Conservation (phyloP, 2,888 invertebrate species). For the Diaphora mendica region DNA sequence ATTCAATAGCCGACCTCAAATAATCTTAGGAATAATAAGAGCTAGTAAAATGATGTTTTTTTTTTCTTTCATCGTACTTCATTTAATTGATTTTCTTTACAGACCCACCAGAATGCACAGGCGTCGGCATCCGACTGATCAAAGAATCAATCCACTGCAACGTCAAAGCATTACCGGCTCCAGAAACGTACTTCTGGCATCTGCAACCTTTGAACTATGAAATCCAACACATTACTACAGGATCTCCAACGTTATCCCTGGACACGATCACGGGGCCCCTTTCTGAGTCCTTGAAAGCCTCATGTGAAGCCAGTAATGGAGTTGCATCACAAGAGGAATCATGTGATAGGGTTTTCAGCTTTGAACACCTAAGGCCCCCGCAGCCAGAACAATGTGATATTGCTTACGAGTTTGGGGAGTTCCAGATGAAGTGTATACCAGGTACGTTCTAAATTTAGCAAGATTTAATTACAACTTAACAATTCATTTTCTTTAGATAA, state of each 20-base stretch:
- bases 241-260: slow-evolving; percentile 72
- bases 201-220: slow-evolving; percentile 73
- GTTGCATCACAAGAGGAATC: slow-evolving; percentile 75
- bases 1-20: too few species aligned
- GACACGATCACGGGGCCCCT: slow-evolving; percentile 76
- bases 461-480: too few species aligned
- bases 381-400: slow-evolving; percentile 78
- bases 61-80: too few species aligned
- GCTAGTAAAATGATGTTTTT: too few species aligned
- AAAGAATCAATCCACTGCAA: slow-evolving; percentile 76
- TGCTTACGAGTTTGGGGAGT: slow-evolving; percentile 76
- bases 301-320: slow-evolving; percentile 78
- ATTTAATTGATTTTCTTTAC: slow-evolving; percentile 36
- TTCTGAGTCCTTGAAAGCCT: slow-evolving; percentile 67
- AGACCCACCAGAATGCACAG: slow-evolving; percentile 80
- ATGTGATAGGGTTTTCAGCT: slow-evolving; percentile 70
- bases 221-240: slow-evolving; percentile 75
- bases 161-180: slow-evolving; percentile 70
- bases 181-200: slow-evolving; percentile 81
- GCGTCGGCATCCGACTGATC: slow-evolving; percentile 69
- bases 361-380: slow-evolving; percentile 76
- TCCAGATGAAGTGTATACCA: slow-evolving; percentile 81
- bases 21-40: too few species aligned
- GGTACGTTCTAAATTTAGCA: slow-evolving; percentile 55
- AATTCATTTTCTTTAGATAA: too few species aligned